Evolutionary conservation across 2,113 vertebrate species (phyloP), one percentile per base, ranked within the genome.

Genomic region (Arizona elegans): DNA sequence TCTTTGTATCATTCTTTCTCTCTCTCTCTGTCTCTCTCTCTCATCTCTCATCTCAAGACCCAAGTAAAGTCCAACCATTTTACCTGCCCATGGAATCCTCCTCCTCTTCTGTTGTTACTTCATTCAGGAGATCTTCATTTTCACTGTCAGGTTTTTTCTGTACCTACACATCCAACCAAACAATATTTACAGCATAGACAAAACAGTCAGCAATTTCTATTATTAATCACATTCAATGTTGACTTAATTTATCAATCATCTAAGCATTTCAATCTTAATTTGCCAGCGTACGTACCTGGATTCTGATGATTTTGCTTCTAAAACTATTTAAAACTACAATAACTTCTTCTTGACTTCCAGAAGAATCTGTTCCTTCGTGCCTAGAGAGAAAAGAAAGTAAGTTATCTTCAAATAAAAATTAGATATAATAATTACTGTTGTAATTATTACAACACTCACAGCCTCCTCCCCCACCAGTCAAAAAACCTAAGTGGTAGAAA

Each of bases 281-380:
- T 38, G 47, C 93, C 29, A 91, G 75, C 43, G 86, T 96, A 98
- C 98, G 93, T 92, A 99, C 99, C 95, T 98, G 97, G 92, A 99
- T 97, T 98, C 98, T 98, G 97, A 99, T 98, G 95, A 98, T 99
- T 97, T 99, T 99, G 98, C 98, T 99, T 97, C 98, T 98, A 97
- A 99, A 99, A 95, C 97, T 99, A 96, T 98, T 98, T 93, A 99
- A 96, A 47, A 99, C 97, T n/a, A 99, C 98, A 11, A 97, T 94
- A 91, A 99, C 97, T 38, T 99, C 97, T 65, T 96, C 97, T 10
- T 96, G 92, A 62, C 98, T 98, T 58, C 96, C 96, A 24, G 97
- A 96, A 70, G 99, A 99, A 96, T 99, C 99, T 7, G 99, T 98
- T 93, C 98, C 99, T 97, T 99, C 98, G 43, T 99, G 99, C 86